A percentile compares a stretch with the other conserved stretches of the same genome.
These are phyloP conservation scores for Tragelaphus scriptus DNA, from an alignment of 2,113 vertebrate genomes.

Conservation along the genomic window DNA sequence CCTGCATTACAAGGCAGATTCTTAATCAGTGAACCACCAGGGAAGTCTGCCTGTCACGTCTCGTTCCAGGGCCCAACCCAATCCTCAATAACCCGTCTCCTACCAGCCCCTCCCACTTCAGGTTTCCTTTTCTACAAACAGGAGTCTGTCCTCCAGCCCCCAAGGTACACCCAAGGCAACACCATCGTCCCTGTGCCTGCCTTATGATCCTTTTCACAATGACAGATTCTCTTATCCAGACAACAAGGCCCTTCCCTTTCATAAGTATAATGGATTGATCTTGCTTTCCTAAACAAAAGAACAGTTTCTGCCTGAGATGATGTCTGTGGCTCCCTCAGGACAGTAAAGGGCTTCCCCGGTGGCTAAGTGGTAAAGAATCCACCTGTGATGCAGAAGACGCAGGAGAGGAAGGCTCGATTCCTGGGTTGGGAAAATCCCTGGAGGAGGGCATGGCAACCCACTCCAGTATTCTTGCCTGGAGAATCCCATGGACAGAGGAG, in stretches of 20 bases:
- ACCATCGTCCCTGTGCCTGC: background rate
- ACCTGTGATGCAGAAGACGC: background rate
- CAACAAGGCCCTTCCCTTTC: background rate
- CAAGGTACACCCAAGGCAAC: fast-evolving
- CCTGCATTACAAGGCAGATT: background rate
- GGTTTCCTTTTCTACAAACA: background rate
- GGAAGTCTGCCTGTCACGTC: background rate
- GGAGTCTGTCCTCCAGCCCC: background rate
- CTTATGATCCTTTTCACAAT: background rate
- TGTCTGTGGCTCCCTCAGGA: background rate
- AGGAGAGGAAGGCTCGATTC: background rate
- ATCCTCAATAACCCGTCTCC: background rate
- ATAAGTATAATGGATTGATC: background rate
- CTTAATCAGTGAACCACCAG: background rate
- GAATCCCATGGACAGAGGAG: background rate
- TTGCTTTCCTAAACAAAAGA: slow-evolving; percentile 7
- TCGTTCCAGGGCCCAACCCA: background rate
- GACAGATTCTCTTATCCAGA: background rate
- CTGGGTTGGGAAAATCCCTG: background rate
- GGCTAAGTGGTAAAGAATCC: background rate
- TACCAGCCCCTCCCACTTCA: background rate
- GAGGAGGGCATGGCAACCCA: background rate
- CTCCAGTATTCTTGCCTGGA: background rate
- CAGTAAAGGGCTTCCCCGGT: background rate
- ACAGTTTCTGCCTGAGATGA: background rate